A percentile compares a stretch with the other conserved stretches of the same genome.
phyloP scores from a whole-genome alignment of 2,888 invertebrate species.

The Leptinotarsa peninsularis region DNA sequence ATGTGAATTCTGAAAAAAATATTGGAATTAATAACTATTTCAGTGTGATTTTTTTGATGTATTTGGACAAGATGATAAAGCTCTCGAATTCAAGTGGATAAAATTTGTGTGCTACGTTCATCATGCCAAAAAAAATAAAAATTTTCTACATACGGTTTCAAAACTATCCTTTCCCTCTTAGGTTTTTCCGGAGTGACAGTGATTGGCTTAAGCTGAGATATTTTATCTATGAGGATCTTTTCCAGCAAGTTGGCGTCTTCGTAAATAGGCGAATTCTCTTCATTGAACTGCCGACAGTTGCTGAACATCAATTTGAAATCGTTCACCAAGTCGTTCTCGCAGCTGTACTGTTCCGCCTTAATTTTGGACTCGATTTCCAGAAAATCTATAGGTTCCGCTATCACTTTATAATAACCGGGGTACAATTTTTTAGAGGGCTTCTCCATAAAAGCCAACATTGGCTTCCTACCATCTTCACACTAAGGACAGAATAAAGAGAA shows the following conservation, averaged over 20 bases:
- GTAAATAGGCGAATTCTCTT: conserved; percentile 94
- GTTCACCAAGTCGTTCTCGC: conserved; percentile 85
- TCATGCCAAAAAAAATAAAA: neutral
- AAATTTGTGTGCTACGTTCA: too few species aligned
- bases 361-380: conserved; percentile 92
- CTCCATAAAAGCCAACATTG: conserved; percentile 94
- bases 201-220: conserved; percentile 75
- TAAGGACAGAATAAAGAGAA: conserved; percentile 53
- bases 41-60: too few species aligned
- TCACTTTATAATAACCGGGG: conserved; percentile 95
- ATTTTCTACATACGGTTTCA: conserved; percentile 62
- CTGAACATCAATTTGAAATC: conserved; percentile 96
- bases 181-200: conserved; percentile 63
- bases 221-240: conserved; percentile 83
- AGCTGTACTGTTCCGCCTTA: conserved; percentile 84
- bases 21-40: too few species aligned
- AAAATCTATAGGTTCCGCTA: conserved; percentile 95
- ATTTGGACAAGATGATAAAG: too few species aligned
- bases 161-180: conserved; percentile 65
- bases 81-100: too few species aligned
- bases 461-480: conserved; percentile 84
- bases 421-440: conserved; percentile 95
- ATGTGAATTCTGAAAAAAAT: neutral
- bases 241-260: conserved; percentile 93
- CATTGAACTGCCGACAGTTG: conserved; percentile 97